Percentiles rank a stretch among this genome's conserved stretches.
Conservation (phyloP, 1,140 invertebrate species). For the Brachionus koreanus region DNA sequence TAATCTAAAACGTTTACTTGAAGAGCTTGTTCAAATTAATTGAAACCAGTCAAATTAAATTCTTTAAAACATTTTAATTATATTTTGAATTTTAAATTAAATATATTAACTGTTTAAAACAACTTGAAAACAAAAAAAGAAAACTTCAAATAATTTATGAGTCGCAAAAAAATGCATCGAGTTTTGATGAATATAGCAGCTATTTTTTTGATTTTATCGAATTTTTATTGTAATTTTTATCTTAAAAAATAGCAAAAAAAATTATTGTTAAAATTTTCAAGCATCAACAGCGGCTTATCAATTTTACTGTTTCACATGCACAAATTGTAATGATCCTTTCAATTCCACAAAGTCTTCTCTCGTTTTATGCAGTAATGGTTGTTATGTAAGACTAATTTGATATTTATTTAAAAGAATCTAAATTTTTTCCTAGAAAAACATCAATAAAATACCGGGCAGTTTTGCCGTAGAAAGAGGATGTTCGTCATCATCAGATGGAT, state of each 20-base stretch:
- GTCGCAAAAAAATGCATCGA: not conserved
- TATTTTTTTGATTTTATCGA: not conserved
- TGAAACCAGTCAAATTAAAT: not conserved
- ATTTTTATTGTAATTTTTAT: not conserved
- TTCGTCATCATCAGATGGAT: not conserved
- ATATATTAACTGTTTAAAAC: not conserved
- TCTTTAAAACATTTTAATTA: not conserved
- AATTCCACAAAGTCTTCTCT: not conserved
- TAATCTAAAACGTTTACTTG: not conserved
- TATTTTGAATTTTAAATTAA: not conserved
- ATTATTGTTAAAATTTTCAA: not conserved
- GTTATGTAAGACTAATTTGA: slow-evolving; percentile 25
- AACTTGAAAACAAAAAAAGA: not conserved
- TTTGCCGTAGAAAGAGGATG: slow-evolving; percentile 30
- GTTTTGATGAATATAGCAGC: not conserved
- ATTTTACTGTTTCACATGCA: slow-evolving; percentile 40
- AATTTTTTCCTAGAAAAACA: not conserved
- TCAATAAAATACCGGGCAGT: slow-evolving; percentile 13
- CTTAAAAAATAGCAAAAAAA: not conserved
- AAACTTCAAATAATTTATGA: not conserved
- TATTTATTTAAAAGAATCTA: not conserved
- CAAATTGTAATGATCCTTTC: slow-evolving; percentile 41
- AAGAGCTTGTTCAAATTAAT: not conserved
- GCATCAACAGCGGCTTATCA: slow-evolving; percentile 16
- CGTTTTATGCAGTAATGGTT: slow-evolving; percentile 33